A percentile compares a stretch with the other conserved stretches of the same genome.
Conservation (phyloP, 1,140 invertebrate species). For the Drosophila saltans region DNA sequence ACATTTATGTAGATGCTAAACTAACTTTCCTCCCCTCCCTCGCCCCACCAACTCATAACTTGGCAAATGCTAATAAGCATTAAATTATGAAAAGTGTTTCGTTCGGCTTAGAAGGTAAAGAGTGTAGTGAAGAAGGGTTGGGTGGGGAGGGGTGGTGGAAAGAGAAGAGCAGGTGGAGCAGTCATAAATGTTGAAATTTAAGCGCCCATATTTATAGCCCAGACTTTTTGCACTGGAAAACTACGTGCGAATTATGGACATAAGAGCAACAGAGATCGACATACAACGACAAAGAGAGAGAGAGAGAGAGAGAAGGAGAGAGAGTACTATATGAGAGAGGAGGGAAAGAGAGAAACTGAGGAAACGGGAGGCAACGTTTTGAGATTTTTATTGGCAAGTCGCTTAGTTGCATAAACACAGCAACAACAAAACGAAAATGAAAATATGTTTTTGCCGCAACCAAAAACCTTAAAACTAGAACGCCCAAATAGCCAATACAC, state of each 20-base stretch:
- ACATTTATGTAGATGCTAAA: background rate
- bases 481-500: constrained; percentile 43
- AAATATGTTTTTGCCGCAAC: constrained; percentile 51
- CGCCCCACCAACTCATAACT: constrained; percentile 17
- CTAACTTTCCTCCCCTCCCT: constrained; percentile 1
- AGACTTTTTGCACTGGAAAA: constrained; percentile 81
- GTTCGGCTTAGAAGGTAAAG: constrained; percentile 50
- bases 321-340: too few relatives aligned
- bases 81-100: constrained; percentile 79
- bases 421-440: constrained; percentile 46
- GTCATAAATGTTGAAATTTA: constrained; percentile 78
- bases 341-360: background rate
- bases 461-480: constrained; percentile 53
- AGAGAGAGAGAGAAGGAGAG: too few relatives aligned
- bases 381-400: constrained; percentile 71
- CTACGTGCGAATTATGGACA: constrained; percentile 34
- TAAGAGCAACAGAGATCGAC: constrained; percentile 3
- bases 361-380: background rate
- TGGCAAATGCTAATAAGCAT: constrained; percentile 76
- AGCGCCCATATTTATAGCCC: constrained; percentile 78
- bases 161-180: constrained; percentile 5
- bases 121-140: background rate
- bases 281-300: background rate
- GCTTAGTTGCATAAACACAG: constrained; percentile 75
- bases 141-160: constrained; percentile 20